phyloP scores from a whole-genome alignment of 2,888 invertebrate species.

The Phalera bucephala region DNA sequence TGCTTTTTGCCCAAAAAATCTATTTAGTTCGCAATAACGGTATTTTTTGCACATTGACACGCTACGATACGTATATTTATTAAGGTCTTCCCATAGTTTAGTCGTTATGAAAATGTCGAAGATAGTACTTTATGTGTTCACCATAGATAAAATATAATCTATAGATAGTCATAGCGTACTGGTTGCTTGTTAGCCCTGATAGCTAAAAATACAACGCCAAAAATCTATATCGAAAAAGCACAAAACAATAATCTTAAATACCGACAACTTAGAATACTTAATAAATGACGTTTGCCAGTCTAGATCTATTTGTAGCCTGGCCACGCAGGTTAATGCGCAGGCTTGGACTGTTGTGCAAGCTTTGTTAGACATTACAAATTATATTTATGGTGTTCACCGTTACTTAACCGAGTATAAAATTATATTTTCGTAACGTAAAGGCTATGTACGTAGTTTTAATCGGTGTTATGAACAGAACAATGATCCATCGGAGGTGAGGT shows the following conservation, averaged over 20 bases:
- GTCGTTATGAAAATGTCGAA: constrained; percentile 45
- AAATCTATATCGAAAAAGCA: too few relatives aligned
- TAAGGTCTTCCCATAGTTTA: constrained; percentile 60
- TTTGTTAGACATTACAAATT: too few relatives aligned
- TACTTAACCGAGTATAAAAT: constrained; percentile 43
- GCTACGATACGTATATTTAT: constrained; percentile 63
- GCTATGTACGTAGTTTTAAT: constrained; percentile 9
- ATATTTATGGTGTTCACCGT: constrained; percentile 44
- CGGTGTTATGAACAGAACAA: constrained; percentile 20
- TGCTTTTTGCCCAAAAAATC: constrained; percentile 72
- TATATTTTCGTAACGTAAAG: constrained; percentile 15
- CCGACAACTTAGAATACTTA: too few relatives aligned
- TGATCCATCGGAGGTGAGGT: constrained; percentile 35
- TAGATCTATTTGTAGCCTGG: too few relatives aligned
- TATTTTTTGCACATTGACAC: constrained; percentile 52
- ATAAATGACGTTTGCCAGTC: too few relatives aligned
- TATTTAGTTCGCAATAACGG: constrained; percentile 77
- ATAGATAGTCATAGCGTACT: too few relatives aligned
- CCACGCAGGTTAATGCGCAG: too few relatives aligned
- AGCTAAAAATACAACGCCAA: too few relatives aligned
- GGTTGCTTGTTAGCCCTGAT: too few relatives aligned
- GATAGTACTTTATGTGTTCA: constrained; percentile 21
- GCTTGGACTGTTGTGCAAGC: too few relatives aligned
- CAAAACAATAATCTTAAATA: too few relatives aligned
- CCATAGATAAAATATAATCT: too few relatives aligned